These are phyloP conservation scores for Noturus placidus DNA, from an alignment of 2,113 vertebrate genomes.

Conservation along the genomic window DNA sequence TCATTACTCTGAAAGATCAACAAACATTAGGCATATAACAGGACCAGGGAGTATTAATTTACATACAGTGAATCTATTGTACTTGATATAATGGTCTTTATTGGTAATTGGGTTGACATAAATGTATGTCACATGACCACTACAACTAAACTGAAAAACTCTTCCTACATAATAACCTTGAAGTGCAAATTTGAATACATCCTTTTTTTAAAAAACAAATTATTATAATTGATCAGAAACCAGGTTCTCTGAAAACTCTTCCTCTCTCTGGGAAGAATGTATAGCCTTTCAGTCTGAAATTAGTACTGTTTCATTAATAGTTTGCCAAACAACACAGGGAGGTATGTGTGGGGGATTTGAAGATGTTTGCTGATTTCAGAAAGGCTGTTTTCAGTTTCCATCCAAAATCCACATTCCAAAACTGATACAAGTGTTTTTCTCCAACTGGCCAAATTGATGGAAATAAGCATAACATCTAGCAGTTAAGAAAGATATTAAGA, in stretches of 20 bases:
- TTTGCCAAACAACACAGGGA: background rate
- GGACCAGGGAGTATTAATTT: background rate
- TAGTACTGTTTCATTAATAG: background rate
- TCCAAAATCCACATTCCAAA: constrained; percentile 12
- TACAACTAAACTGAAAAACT: background rate
- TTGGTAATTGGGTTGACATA: background rate
- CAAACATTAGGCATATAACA: background rate
- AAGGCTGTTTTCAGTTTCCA: background rate
- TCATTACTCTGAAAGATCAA: background rate
- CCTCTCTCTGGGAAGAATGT: background rate
- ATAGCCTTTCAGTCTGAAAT: background rate
- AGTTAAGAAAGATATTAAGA: background rate
- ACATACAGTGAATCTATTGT: background rate
- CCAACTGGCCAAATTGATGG: background rate
- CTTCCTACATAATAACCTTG: background rate
- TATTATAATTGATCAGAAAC: background rate
- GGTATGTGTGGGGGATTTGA: background rate
- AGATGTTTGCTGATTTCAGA: background rate
- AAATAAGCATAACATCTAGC: background rate
- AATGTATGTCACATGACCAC: background rate
- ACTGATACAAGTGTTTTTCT: background rate
- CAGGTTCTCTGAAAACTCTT: background rate
- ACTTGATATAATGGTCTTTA: background rate
- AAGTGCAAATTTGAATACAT: background rate
- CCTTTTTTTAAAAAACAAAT: background rate